These are phyloP conservation scores for Microvelia longipes DNA, from an alignment of 1,140 invertebrate species.

Conservation along the genomic window DNA sequence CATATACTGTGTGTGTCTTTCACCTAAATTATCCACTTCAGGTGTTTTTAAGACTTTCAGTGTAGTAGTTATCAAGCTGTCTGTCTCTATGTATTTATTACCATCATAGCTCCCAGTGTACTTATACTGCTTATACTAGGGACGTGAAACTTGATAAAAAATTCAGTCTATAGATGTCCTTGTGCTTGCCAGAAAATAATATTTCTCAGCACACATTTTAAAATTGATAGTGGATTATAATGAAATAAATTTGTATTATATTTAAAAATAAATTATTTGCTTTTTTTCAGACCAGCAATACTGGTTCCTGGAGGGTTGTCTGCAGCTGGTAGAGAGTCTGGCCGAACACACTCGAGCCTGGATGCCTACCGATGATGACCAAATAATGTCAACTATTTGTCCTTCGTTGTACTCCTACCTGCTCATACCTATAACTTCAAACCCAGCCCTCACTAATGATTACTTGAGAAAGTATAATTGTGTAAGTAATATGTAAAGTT, in stretches of 20 bases:
- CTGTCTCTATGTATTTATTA: no score
- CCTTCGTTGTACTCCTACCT: not conserved
- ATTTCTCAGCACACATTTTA: no score
- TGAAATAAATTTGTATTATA: not conserved
- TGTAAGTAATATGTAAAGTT: not conserved
- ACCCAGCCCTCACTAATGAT: not conserved
- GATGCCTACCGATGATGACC: not conserved
- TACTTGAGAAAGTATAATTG: not conserved
- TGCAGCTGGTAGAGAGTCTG: not conserved
- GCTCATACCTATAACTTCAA: not conserved
- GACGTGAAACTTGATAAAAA: no score
- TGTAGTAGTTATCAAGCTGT: no score
- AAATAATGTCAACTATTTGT: not conserved
- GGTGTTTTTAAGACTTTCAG: no score
- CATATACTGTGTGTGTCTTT: no score
- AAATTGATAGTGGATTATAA: not conserved
- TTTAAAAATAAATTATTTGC: no score
- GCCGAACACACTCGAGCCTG: not conserved
- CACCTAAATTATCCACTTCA: no score
- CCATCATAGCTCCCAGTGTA: no score
- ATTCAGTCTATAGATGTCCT: no score
- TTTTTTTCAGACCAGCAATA: not conserved
- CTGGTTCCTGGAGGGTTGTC: not conserved
- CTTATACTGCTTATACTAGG: no score
- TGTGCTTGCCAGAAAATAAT: no score